These are phyloP conservation scores for Sebastes glaucus DNA, from an alignment of 2,797 vertebrate genomes.

Conservation along the genomic window DNA sequence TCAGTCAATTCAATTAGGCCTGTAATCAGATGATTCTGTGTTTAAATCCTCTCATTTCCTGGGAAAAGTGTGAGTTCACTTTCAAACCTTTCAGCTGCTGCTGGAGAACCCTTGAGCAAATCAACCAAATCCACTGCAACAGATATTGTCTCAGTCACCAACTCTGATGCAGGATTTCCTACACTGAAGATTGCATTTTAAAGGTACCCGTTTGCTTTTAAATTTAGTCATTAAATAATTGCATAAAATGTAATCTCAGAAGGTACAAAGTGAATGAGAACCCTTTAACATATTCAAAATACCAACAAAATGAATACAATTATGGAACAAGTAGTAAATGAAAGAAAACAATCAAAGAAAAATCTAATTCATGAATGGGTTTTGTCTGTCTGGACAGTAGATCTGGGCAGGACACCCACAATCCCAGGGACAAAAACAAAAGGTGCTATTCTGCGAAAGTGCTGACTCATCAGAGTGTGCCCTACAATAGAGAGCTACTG, in stretches of 20 bases:
- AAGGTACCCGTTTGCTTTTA: background rate
- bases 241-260: background rate
- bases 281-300: background rate
- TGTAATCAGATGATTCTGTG: background rate
- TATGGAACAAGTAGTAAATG: background rate
- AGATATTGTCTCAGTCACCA: no score
- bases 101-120: no score
- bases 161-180: background rate
- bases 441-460: conserved; percentile 69
- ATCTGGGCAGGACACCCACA: conserved; percentile 51
- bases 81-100: background rate
- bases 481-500: conserved; percentile 65
- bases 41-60: background rate
- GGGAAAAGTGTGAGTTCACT: background rate
- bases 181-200: background rate
- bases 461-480: conserved; percentile 62
- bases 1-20: background rate
- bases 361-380: conserved; percentile 40
- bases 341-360: background rate
- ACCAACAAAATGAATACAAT: rapidly evolving
- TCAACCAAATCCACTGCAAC: no score
- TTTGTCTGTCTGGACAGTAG: conserved; percentile 46
- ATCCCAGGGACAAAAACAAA: conserved; percentile 71
- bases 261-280: background rate
- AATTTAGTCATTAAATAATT: background rate